A percentile compares a stretch with the other conserved stretches of the same genome.
phyloP scores from a whole-genome alignment of 1,140 invertebrate genomes.

The Homarus americanus region DNA sequence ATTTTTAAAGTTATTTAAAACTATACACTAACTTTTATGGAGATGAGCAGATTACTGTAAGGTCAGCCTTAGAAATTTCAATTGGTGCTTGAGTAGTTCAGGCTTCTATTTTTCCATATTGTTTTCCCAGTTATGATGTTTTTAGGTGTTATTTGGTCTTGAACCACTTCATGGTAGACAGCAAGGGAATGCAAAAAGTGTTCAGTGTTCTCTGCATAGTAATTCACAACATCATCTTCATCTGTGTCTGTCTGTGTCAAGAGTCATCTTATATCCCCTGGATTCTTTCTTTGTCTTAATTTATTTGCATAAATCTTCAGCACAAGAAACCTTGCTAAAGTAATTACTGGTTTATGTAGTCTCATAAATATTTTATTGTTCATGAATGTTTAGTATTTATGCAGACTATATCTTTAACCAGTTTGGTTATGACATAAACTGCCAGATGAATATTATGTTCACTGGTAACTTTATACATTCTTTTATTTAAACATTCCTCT shows the following conservation, averaged over 20 bases:
- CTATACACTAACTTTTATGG: too few species aligned
- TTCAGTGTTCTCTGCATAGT: background rate
- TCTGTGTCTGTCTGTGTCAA: background rate
- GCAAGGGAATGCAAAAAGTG: background rate
- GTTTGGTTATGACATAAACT: background rate
- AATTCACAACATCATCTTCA: background rate
- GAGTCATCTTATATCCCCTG: background rate
- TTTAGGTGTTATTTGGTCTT: background rate
- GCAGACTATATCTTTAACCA: background rate
- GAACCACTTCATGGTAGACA: background rate
- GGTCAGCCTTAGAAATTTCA: background rate
- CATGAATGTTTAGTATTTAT: background rate
- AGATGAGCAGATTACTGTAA: background rate
- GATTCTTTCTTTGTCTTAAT: background rate
- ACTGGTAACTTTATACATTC: background rate
- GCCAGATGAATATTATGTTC: background rate
- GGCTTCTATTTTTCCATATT: background rate
- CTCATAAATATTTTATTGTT: background rate
- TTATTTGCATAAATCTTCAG: background rate
- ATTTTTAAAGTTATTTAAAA: too few species aligned
- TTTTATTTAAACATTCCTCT: background rate
- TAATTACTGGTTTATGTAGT: background rate
- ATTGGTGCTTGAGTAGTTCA: background rate
- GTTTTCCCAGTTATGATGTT: background rate
- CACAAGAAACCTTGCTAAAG: background rate